Percentiles rank a stretch among this genome's conserved stretches.
These are phyloP conservation scores for Portevinia maculata DNA, from an alignment of 2,888 invertebrate species.

Conservation along the genomic window DNA sequence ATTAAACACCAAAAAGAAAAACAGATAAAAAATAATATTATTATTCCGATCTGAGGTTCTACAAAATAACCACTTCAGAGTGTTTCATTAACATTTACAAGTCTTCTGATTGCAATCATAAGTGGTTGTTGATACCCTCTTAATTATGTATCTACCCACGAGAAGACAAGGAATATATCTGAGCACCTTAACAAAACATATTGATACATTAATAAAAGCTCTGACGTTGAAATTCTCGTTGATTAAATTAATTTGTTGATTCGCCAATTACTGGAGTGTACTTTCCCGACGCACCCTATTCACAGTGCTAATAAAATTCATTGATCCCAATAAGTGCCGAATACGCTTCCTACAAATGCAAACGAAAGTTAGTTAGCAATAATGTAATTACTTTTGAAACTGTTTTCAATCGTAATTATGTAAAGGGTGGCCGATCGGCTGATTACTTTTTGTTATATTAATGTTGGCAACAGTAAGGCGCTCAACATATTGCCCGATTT, in stretches of 20 bases:
- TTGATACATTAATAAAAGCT: neutral
- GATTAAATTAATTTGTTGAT: conserved; percentile 31
- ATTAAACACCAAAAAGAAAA: neutral
- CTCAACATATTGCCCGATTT: no score
- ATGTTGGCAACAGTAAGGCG: no score
- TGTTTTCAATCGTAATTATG: no score
- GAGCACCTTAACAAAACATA: conserved; percentile 1
- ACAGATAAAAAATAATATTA: conserved; percentile 9
- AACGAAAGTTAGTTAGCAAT: no score
- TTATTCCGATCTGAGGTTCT: conserved; percentile 14
- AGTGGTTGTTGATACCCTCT: conserved; percentile 24
- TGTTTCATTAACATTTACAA: conserved; percentile 9
- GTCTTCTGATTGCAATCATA: conserved; percentile 16
- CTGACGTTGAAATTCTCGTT: conserved; percentile 5
- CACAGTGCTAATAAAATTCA: conserved; percentile 7
- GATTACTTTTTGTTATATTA: no score
- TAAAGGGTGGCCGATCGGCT: no score
- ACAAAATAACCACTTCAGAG: neutral
- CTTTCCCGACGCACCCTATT: neutral
- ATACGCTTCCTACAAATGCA: neutral
- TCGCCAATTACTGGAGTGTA: conserved; percentile 6
- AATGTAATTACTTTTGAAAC: no score
- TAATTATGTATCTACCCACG: conserved; percentile 30
- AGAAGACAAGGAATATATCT: neutral
- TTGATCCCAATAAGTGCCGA: neutral